phyloP scores from a whole-genome alignment of 2,113 vertebrate species.

The Urocolius indicus region DNA sequence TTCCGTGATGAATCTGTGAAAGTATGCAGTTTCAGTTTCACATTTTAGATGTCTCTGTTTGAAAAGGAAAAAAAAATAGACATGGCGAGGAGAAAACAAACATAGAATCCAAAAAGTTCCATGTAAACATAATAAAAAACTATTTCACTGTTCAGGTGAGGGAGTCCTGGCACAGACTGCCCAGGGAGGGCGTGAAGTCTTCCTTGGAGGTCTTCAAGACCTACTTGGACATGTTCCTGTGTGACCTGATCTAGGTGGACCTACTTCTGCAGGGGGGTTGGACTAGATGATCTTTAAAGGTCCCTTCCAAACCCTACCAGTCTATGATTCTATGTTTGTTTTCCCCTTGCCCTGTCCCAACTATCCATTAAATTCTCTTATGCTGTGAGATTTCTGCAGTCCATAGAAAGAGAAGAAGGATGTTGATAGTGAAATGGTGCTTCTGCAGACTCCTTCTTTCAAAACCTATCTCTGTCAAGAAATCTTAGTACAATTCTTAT shows the following conservation, averaged over 20 bases:
- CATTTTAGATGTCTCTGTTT: not conserved
- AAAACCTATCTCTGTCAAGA: not conserved
- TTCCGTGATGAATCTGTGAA: slow-evolving; percentile 7
- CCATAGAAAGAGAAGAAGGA: not conserved
- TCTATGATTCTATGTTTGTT: no score
- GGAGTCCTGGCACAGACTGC: no score
- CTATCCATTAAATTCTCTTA: not conserved
- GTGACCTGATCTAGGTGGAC: no score
- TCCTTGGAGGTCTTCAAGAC: no score
- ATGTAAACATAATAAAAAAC: no score
- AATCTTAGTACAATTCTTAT: not conserved
- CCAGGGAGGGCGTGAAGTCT: no score
- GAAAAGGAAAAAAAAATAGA: not conserved
- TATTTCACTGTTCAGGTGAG: no score
- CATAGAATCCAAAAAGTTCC: not conserved
- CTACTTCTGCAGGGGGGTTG: no score
- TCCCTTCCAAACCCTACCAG: no score
- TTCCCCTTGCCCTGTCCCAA: not conserved
- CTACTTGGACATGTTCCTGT: no score
- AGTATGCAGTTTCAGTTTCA: slow-evolving; percentile 59
- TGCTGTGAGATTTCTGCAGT: not conserved
- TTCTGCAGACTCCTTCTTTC: not conserved
- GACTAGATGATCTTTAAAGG: no score
- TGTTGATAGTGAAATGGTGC: not conserved
- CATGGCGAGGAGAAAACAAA: not conserved